These are phyloP conservation scores for Cyprinus carpio DNA, from an alignment of 2,113 vertebrate species.

Conservation along the genomic window DNA sequence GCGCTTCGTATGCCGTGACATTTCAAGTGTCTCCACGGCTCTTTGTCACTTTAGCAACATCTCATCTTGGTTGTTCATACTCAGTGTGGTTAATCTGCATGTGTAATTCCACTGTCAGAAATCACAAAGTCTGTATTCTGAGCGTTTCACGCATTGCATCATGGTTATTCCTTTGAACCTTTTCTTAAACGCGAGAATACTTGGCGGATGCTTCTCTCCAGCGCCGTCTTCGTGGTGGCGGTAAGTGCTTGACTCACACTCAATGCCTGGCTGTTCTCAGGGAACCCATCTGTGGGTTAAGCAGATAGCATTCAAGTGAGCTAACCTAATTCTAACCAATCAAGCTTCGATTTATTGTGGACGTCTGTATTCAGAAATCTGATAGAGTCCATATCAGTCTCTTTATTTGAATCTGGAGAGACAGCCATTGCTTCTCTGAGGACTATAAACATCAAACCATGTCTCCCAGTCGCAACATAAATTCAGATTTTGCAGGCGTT, in stretches of 20 bases:
- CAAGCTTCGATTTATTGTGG: constrained; percentile 79
- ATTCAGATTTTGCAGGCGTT: constrained; percentile 78
- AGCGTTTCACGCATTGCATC: constrained; percentile 70
- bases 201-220: constrained; percentile 71
- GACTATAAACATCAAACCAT: constrained; percentile 78
- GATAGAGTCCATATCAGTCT: constrained; percentile 80
- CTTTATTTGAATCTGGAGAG: constrained; percentile 79
- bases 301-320: constrained; percentile 84
- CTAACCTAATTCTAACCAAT: constrained; percentile 83
- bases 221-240: constrained; percentile 77
- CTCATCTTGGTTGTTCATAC: background rate
- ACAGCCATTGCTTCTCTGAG: constrained; percentile 74
- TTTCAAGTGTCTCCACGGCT: background rate
- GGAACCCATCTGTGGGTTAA: constrained; percentile 82
- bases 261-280: constrained; percentile 79
- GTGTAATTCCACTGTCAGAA: constrained; percentile 36
- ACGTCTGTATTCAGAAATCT: constrained; percentile 81
- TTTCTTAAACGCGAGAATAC: constrained; percentile 59
- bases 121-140: constrained; percentile 20
- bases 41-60: background rate
- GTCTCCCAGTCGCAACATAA: constrained; percentile 78
- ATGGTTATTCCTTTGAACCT: constrained; percentile 70
- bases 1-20: constrained; percentile 8
- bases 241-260: constrained; percentile 83
- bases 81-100: constrained; percentile 42